These are phyloP conservation scores for Gryon sp. DNA, from an alignment of 1,140 invertebrate genomes.

Conservation along the genomic window DNA sequence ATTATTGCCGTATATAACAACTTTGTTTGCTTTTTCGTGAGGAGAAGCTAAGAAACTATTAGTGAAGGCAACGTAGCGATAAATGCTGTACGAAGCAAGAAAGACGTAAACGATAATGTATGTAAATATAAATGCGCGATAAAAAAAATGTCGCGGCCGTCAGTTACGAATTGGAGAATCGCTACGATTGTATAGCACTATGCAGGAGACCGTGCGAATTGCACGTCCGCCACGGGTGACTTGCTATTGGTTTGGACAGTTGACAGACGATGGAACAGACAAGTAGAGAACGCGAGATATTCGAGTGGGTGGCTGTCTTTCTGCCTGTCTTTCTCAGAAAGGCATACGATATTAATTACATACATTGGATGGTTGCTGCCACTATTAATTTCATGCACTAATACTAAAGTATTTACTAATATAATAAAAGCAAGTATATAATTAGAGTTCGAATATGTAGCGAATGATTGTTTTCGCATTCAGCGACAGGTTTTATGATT, in stretches of 20 bases:
- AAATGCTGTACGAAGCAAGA: conserved; percentile 23
- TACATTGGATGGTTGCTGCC: conserved; percentile 60
- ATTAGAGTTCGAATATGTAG: conserved; percentile 39
- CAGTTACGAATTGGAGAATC: conserved; percentile 57
- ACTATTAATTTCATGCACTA: conserved; percentile 60
- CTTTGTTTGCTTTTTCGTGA: too few relatives aligned
- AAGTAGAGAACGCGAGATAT: conserved; percentile 65
- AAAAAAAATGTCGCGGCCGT: conserved; percentile 55
- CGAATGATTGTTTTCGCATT: conserved; percentile 13
- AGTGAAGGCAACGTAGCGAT: conserved; percentile 13
- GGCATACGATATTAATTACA: conserved; percentile 62
- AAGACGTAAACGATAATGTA: conserved; percentile 40
- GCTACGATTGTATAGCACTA: conserved; percentile 68
- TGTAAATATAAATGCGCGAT: conserved; percentile 55
- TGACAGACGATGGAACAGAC: conserved; percentile 65
- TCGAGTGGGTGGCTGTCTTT: conserved; percentile 68
- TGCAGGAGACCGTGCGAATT: conserved; percentile 61
- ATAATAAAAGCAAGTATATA: conserved; percentile 52
- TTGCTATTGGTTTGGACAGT: conserved; percentile 68
- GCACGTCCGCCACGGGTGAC: conserved; percentile 65
- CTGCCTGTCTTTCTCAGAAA: conserved; percentile 52
- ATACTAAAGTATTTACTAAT: conserved; percentile 59
- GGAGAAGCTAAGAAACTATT: too few relatives aligned
- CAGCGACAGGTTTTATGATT: background rate
- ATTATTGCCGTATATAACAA: too few relatives aligned